phyloP scores from a whole-genome alignment of 2,113 vertebrate genomes.

The Sander vitreus region DNA sequence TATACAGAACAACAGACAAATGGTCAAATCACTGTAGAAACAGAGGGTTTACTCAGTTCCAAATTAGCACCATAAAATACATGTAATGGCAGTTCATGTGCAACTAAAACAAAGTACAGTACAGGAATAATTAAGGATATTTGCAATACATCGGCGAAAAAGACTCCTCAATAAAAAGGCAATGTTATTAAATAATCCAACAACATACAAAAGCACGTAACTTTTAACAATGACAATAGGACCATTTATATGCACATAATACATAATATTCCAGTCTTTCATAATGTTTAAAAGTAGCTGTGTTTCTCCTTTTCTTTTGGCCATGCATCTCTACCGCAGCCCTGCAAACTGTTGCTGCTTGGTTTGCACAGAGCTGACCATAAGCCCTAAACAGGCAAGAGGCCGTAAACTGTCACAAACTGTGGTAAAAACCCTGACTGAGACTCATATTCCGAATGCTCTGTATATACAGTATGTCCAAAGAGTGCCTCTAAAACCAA shows the following conservation, averaged over 20 bases:
- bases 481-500: too few species aligned
- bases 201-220: constrained; percentile 54
- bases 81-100: constrained; percentile 84
- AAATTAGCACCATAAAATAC: constrained; percentile 90
- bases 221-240: constrained; percentile 50
- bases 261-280: too few species aligned
- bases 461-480: too few species aligned
- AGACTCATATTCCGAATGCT: too few species aligned
- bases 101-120: constrained; percentile 86
- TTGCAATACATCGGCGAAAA: constrained; percentile 76
- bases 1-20: constrained; percentile 60
- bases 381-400: too few species aligned
- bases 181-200: constrained; percentile 78
- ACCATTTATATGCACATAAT: not conserved
- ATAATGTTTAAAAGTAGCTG: too few species aligned
- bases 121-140: constrained; percentile 80
- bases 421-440: too few species aligned
- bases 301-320: too few species aligned
- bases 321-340: too few species aligned
- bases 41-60: constrained; percentile 78
- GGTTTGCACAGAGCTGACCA: too few species aligned
- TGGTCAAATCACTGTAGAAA: constrained; percentile 84
- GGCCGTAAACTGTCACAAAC: too few species aligned
- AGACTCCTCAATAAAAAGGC: constrained; percentile 64
- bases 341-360: too few species aligned